Base-by-base conservation (phyloP, 37 sponge, comb jelly and placozoan genomes). In the Cliona cf. orientalis region DNA sequence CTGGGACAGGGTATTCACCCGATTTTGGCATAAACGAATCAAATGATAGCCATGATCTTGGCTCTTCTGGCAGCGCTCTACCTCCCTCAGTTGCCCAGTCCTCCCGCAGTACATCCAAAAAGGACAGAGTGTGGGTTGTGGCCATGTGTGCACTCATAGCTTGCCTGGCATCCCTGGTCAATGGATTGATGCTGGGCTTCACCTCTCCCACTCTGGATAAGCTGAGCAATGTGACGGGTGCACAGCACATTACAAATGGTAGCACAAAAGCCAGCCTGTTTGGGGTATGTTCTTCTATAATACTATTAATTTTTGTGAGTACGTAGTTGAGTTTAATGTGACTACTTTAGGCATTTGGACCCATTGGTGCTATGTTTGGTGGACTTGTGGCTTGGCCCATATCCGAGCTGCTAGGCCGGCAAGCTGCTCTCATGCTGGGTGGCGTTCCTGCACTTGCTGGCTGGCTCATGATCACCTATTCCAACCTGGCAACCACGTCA, bases 181-280 rank as follows among this genome's bases (percentile, higher is more conserved):
- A 28, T 53, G 90, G 90, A 23, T 55, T 84, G 62, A 46, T 42
- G 0, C 59, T 90, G 11, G 80, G 78, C 32, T 90, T 61, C 81
- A 79, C 84, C 11, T 83, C 90, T 1, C 46, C 79, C 5, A 46
- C 72, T 17, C 37, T 90, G 12, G 42, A 34, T 25, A 71, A 90
- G 72, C 56, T 87, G 37, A 74, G 12, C 41, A 22, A 31, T 22
- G 44, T n/a, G 7, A 32, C 33, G 3, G 33, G 31, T 31, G 66
- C 22, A 2, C 41, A 78, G 23, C 17, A 35, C 0, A 41, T 78
- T 23, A 25, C 35, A 3, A 26, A 62, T 2, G 67, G 33, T 32
- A 43, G 44, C 1, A 11, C 79, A 17, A 17, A 44, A 7, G 46
- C 44, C 44, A 65, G 79, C 32, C 21, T 78, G 49, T 78, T 78